A percentile compares a stretch with the other conserved stretches of the same genome.
These are phyloP conservation scores for Fundulus diaphanus DNA, from an alignment of 2,797 vertebrate species.

Conservation along the genomic window DNA sequence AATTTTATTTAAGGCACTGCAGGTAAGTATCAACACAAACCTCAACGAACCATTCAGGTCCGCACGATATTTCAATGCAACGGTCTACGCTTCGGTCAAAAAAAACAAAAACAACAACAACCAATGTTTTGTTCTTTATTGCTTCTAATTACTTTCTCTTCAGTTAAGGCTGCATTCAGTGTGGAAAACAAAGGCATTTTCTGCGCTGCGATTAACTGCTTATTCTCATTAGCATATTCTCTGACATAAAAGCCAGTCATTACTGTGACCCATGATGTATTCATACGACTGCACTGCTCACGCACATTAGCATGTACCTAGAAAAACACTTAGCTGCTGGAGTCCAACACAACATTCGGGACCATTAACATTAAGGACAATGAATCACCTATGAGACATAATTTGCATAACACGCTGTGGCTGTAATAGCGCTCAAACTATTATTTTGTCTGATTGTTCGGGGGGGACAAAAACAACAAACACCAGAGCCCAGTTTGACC, in stretches of 20 bases:
- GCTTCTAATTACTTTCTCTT: background rate
- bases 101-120: background rate
- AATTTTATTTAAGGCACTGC: background rate
- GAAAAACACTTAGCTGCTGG: constrained; percentile 14
- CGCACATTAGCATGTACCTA: constrained; percentile 25
- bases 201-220: background rate
- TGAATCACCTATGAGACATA: constrained; percentile 52
- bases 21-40: background rate
- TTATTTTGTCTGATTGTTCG: constrained; percentile 43
- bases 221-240: background rate
- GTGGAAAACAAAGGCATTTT: background rate
- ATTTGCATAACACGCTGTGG: constrained; percentile 60
- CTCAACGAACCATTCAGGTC: background rate
- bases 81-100: background rate
- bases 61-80: background rate
- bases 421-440: constrained; percentile 39
- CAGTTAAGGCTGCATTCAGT: background rate
- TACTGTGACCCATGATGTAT: background rate
- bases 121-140: background rate
- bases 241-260: background rate
- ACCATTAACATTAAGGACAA: constrained; percentile 44
- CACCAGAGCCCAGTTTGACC: constrained; percentile 16
- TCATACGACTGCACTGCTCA: background rate
- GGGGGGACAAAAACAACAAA: constrained; percentile 19
- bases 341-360: constrained; percentile 34